Percentiles rank a stretch among this genome's conserved stretches.
phyloP scores from a whole-genome alignment of 2,113 vertebrate species.

The Tachycineta bicolor region DNA sequence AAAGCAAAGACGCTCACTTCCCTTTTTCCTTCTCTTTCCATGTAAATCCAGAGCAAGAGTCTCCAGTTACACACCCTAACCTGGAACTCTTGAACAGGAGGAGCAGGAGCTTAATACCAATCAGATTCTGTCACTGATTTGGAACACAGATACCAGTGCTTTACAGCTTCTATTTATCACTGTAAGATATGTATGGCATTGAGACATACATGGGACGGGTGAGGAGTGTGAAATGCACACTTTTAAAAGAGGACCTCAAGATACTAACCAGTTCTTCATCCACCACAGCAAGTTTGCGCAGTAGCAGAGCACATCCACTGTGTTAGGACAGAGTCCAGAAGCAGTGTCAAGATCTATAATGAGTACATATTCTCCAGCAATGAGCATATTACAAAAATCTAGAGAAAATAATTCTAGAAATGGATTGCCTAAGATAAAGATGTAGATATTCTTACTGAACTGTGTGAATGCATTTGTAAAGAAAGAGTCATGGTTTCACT shows the following conservation, averaged over 20 bases:
- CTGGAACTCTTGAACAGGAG: neutral
- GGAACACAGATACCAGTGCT: neutral
- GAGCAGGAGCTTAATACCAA: neutral
- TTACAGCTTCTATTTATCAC: neutral
- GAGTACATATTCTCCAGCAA: neutral
- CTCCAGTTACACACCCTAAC: neutral
- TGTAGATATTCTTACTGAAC: neutral
- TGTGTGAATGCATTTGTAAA: neutral
- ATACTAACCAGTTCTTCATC: neutral
- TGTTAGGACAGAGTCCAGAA: neutral
- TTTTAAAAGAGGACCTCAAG: neutral
- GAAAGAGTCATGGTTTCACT: neutral
- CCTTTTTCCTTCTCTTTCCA: neutral
- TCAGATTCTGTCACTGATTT: neutral
- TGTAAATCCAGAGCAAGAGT: neutral
- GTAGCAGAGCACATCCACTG: neutral
- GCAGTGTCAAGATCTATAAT: neutral
- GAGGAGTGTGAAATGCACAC: neutral
- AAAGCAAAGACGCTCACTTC: neutral
- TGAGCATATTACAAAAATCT: neutral
- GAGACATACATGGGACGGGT: neutral
- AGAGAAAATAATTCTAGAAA: conserved; percentile 12
- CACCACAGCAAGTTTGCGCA: neutral
- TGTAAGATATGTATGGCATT: neutral
- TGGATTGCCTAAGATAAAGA: neutral